phyloP scores from a whole-genome alignment of 2,888 invertebrate genomes.

The Ochropacha duplaris region DNA sequence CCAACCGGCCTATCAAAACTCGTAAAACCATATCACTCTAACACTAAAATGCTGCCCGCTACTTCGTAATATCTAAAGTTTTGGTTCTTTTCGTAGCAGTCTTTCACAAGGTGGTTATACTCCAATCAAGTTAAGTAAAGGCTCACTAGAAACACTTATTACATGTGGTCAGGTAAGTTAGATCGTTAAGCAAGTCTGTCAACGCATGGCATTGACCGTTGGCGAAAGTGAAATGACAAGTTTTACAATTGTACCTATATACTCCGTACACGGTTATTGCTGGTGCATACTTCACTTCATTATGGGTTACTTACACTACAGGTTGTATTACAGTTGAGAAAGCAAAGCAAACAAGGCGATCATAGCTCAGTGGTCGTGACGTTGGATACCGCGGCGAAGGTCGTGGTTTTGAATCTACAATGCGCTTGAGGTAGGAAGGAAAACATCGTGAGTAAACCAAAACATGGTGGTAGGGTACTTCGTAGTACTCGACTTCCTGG shows the following conservation, averaged over 20 bases:
- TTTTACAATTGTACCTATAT: constrained; percentile 26
- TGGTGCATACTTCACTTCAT: neutral
- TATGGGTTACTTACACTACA: neutral
- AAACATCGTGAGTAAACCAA: no score
- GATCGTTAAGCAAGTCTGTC: constrained; percentile 38
- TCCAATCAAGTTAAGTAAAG: neutral
- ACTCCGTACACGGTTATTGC: constrained; percentile 17
- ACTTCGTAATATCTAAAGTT: neutral
- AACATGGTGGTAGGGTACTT: no score
- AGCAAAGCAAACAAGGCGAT: no score
- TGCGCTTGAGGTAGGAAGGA: no score
- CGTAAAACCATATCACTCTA: no score
- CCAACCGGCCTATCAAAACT: no score
- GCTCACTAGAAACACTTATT: neutral
- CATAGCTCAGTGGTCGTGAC: no score
- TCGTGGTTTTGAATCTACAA: no score
- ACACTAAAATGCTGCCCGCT: no score
- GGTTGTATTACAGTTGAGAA: neutral
- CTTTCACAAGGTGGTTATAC: neutral
- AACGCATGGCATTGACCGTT: constrained; percentile 62
- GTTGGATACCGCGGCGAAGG: no score
- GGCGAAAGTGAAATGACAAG: constrained; percentile 57
- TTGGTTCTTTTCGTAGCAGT: neutral
- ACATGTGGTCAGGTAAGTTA: neutral
- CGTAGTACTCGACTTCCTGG: no score